These are phyloP conservation scores for Cheilosia vulpina DNA, from an alignment of 2,888 invertebrate species.

Conservation along the genomic window DNA sequence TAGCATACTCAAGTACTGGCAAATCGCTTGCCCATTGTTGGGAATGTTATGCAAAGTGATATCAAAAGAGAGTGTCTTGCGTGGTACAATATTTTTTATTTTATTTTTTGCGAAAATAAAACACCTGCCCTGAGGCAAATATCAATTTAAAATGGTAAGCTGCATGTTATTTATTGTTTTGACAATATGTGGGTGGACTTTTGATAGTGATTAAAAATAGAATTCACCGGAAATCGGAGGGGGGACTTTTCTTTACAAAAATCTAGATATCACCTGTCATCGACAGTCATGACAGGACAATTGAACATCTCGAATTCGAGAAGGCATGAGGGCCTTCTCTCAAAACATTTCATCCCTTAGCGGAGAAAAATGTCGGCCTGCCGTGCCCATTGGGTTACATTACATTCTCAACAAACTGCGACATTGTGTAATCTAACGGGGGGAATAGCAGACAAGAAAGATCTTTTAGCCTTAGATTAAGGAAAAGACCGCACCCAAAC, in stretches of 20 bases:
- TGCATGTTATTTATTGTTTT: neutral
- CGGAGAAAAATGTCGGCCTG: neutral
- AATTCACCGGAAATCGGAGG: no score
- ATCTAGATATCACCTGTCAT: no score
- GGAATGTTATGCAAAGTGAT: neutral
- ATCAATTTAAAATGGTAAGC: neutral
- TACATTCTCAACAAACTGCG: conserved; percentile 2
- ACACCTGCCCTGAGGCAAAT: no score
- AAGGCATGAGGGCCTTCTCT: no score
- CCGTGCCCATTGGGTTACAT: no score
- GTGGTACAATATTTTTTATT: neutral
- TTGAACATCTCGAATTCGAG: no score
- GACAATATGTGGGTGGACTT: neutral
- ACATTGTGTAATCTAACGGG: neutral
- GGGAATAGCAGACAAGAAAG: neutral
- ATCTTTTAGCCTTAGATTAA: conserved; percentile 1
- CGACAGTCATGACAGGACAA: no score
- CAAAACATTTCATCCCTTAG: no score
- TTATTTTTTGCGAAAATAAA: no score
- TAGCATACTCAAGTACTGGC: neutral
- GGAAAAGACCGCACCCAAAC: neutral
- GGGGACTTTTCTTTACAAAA: no score
- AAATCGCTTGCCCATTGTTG: neutral
- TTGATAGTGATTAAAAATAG: no score
- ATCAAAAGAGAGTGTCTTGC: neutral